Evolutionary conservation across 2,113 vertebrate species (phyloP), one percentile per base, ranked within the genome.

Genomic region (Pionites leucogaster): DNA sequence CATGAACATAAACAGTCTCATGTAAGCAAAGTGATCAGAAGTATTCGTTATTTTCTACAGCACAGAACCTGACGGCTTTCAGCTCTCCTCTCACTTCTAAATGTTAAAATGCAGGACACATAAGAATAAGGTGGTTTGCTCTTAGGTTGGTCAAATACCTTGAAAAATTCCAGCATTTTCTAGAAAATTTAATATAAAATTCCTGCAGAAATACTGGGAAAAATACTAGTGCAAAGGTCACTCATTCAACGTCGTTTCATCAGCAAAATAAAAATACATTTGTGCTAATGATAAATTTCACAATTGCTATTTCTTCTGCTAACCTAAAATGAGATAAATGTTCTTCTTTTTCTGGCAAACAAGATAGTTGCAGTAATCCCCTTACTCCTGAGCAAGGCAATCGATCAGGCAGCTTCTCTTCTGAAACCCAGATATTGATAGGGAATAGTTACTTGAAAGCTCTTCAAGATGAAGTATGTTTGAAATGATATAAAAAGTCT

Each of bases 341-440:
- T 75, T 96, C 86, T 88, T 94, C 55, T 82, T 88, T 92, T 93
- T 92, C 85, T 88, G 87, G 52, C 78, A 84, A 96, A 89, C 86
- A 87, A 71, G 83, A 84, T 91, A 95, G 89, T 95, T 92, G 89
- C 65, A 92, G 69, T 95, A 89, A 79, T 44, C 28, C 35, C 94
- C 77, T 81, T 76, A 64, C 39, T 92, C 52, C 75, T 68, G 62
- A 95, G 82, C 65, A 68, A 70, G 57, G 65, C 62, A 69, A 57
- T 93, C 0, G 0, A 86, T 94, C 74, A 87, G 53, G 47, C 62
- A 79, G 42, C 44, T 69, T 89, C 70, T 79, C 47, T 88, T 94
- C 63, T 85, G 57, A 82, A 94, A 74, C 46, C 17, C 46, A 77
- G 46, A 55, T 86, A 85, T 57, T 82, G 70, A 85, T 29, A 93